phyloP scores from a whole-genome alignment of 2,113 vertebrate species.

The Chamaea fasciata region DNA sequence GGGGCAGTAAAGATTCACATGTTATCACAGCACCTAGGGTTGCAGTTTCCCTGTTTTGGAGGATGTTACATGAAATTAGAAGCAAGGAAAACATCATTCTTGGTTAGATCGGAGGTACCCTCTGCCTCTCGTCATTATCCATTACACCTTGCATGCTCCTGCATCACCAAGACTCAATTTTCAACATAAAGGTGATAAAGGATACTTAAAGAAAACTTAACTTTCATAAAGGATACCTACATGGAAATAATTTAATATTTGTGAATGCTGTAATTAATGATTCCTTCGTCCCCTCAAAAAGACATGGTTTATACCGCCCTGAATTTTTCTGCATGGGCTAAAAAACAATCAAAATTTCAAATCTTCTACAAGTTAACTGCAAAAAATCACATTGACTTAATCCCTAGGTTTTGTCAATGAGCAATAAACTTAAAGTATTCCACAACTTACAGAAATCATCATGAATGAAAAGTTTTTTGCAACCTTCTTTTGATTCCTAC shows the following conservation, averaged over 20 bases:
- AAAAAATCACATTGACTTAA: not conserved
- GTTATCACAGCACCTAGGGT: fast-evolving
- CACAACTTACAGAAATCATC: not conserved
- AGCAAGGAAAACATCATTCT: not conserved
- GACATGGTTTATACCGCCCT: fast-evolving
- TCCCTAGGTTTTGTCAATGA: not conserved
- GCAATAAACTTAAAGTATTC: not conserved
- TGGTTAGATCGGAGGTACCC: fast-evolving
- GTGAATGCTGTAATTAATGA: not conserved
- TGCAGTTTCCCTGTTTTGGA: fast-evolving
- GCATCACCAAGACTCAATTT: not conserved
- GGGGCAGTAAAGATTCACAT: fast-evolving
- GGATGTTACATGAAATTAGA: fast-evolving
- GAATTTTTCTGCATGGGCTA: not conserved
- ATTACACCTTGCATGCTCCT: fast-evolving
- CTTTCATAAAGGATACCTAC: not conserved
- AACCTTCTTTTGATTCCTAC: not conserved
- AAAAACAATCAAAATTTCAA: not conserved
- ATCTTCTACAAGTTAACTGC: not conserved
- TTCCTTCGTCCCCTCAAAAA: not conserved
- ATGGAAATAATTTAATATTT: not conserved
- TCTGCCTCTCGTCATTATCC: not conserved
- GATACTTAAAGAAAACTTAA: not conserved
- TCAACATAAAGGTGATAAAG: not conserved
- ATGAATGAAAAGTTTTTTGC: not conserved